Percentiles rank a stretch among this genome's conserved stretches.
phyloP scores from a whole-genome alignment of 2,888 invertebrate genomes.

The Euphydryas editha region DNA sequence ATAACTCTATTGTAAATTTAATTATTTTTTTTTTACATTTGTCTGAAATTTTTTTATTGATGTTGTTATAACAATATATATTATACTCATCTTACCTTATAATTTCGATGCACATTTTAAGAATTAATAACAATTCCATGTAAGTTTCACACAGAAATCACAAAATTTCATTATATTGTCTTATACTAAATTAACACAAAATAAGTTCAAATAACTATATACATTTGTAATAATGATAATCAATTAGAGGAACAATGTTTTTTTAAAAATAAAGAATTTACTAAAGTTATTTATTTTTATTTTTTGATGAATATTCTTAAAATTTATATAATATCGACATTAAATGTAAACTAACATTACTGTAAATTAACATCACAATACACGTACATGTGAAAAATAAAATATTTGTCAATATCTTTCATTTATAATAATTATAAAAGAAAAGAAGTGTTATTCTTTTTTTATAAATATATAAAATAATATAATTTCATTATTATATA shows the following conservation, averaged over 20 bases:
- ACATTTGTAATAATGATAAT: conserved; percentile 3
- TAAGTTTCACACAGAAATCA: neutral
- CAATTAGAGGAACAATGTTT: neutral
- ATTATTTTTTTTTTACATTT: neutral
- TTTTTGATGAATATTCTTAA: neutral
- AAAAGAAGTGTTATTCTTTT: too few relatives aligned
- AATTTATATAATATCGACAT: neutral
- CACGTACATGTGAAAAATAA: neutral
- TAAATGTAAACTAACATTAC: neutral
- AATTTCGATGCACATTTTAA: neutral
- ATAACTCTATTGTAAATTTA: neutral
- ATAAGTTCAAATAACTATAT: conserved; percentile 8
- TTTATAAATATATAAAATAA: too few relatives aligned
- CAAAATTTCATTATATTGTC: conserved; percentile 1
- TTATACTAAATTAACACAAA: neutral
- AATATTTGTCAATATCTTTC: neutral
- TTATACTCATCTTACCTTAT: neutral
- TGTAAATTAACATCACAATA: neutral
- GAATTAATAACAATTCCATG: neutral
- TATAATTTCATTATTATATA: too few relatives aligned
- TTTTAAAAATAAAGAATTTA: conserved; percentile 1
- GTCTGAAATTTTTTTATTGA: neutral
- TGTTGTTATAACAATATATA: too few relatives aligned
- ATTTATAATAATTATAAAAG: conserved; percentile 22
- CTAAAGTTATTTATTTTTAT: neutral